phyloP scores from a whole-genome alignment of 2,888 invertebrate genomes.

The Aelia acuminata region DNA sequence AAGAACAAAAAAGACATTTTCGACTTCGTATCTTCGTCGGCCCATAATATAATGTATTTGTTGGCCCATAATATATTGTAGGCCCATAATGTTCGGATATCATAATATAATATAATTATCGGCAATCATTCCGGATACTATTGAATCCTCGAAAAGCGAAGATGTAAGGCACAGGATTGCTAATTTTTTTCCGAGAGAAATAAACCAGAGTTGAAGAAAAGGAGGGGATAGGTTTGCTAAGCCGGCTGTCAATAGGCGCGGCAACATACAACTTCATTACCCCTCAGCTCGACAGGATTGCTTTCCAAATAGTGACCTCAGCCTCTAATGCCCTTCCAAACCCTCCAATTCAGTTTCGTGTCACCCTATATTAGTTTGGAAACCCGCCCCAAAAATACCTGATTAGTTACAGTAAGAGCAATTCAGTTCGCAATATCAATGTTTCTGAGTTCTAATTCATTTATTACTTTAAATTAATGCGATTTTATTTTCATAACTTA shows the following conservation, averaged over 20 bases:
- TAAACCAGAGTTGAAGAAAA: neutral
- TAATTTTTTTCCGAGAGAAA: conserved; percentile 14
- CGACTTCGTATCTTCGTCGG: no score
- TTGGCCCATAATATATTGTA: no score
- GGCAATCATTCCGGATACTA: neutral
- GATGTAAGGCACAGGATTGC: neutral
- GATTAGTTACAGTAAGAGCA: neutral
- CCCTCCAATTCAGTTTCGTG: neutral
- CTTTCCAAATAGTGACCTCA: conserved; percentile 37
- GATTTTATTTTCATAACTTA: no score
- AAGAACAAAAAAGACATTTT: no score
- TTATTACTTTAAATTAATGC: no score
- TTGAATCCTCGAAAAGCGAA: neutral
- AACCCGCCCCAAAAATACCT: neutral
- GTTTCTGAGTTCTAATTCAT: no score
- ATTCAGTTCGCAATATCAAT: neutral
- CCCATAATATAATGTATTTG: no score
- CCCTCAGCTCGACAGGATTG: conserved; percentile 15
- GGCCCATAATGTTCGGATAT: no score
- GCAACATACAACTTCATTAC: conserved; percentile 32
- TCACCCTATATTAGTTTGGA: neutral
- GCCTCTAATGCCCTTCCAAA: neutral
- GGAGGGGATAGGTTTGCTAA: neutral
- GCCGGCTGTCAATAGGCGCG: neutral
- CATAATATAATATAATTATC: no score